A percentile compares a stretch with the other conserved stretches of the same genome.
Evolutionary conservation across 2,113 vertebrate species (phyloP).

Genomic region (Zosterops lateralis): DNA sequence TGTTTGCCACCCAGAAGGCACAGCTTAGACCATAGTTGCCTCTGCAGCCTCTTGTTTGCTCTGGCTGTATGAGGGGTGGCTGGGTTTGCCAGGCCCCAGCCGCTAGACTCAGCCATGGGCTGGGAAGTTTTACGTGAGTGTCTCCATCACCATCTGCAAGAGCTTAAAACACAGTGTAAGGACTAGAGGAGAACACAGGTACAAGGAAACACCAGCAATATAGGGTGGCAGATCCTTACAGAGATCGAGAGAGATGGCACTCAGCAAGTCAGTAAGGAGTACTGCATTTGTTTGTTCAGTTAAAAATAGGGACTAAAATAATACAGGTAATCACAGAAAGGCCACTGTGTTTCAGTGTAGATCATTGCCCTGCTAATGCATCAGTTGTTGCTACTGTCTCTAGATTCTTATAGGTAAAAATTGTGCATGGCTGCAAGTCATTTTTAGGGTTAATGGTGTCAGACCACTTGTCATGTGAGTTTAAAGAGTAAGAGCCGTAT

Average conservation of each 20-base stretch:
- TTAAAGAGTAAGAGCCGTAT: background rate
- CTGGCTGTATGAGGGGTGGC: background rate
- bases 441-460: background rate
- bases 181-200: background rate
- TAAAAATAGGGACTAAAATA: background rate
- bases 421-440: background rate
- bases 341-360: background rate
- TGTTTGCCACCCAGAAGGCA: fast-evolving
- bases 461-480: background rate
- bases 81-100: background rate
- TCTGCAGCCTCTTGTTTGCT: background rate
- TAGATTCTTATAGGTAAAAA: background rate
- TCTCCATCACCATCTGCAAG: background rate
- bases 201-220: fast-evolving
- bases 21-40: fast-evolving
- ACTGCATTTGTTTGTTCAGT: background rate
- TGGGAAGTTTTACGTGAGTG: background rate
- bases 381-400: background rate
- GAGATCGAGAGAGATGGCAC: background rate
- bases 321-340: background rate
- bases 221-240: background rate
- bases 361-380: background rate
- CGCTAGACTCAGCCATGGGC: fast-evolving
- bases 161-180: background rate
- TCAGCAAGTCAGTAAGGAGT: background rate